These are phyloP conservation scores for Liodrosophila aerea DNA, from an alignment of 2,888 invertebrate genomes.

Conservation along the genomic window DNA sequence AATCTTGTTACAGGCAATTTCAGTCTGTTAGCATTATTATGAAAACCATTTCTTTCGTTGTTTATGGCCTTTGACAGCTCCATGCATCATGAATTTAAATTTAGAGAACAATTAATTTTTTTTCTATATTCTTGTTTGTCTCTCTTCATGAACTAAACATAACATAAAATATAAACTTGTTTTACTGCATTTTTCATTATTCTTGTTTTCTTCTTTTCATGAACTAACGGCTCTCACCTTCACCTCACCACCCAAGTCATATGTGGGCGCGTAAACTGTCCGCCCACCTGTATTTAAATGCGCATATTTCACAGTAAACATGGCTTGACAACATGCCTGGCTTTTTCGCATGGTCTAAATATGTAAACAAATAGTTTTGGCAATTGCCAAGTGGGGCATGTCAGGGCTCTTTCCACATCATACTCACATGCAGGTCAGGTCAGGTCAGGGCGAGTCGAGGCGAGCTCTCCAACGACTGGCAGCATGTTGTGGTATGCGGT, in stretches of 20 bases:
- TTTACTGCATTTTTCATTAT: no score
- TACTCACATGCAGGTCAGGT: conserved; percentile 14
- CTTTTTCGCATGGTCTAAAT: conserved; percentile 74
- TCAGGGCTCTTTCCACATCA: conserved; percentile 15
- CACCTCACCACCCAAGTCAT: not conserved
- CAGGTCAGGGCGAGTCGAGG: not conserved
- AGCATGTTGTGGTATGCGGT: conserved; percentile 75
- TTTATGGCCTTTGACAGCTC: no score
- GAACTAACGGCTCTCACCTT: not conserved
- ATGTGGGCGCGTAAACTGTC: conserved; percentile 21
- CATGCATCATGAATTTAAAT: no score
- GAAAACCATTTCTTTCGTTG: no score
- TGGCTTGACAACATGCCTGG: conserved; percentile 79
- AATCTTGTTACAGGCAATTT: no score
- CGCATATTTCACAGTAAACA: conserved; percentile 78
- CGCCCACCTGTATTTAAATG: conserved; percentile 65
- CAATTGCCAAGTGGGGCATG: conserved; percentile 78
- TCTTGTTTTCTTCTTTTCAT: no score
- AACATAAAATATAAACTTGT: no score
- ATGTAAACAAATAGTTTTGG: conserved; percentile 78
- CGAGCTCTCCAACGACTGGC: conserved; percentile 29
- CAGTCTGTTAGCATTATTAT: no score
- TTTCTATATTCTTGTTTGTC: no score
- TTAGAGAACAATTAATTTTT: no score
- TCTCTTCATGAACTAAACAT: no score